Base-by-base conservation (phyloP, 2,113 vertebrate species). In the Xerus inauris region DNA sequence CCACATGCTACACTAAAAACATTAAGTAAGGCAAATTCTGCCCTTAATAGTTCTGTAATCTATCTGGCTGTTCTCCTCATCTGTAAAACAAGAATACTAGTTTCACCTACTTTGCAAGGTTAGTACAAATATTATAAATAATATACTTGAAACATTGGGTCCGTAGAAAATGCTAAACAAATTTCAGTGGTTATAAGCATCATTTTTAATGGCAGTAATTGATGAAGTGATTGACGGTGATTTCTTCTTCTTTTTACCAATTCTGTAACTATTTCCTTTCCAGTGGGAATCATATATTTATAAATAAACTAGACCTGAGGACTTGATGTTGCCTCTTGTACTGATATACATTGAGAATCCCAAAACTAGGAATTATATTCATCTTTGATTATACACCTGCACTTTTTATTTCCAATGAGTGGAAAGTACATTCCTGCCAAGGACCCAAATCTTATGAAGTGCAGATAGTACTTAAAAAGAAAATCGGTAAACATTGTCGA, bases 121-220 rank as follows among this genome's bases (percentile, higher is more conserved):
- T 80, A 51, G 20, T 57, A 64, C 5, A 71, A 87, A 47, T 22
- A 93, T 69, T 84, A 69, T 32, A 93, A 94, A 85, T 91, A 69
- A 38, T 84, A 71, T 88, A 45, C 28, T 35, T 64, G 24, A 89
- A 94, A 47, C 6, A 65, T 22, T 0, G 67, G 9, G 1, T 14
- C 26, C 49, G 38, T 28, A 30, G 20, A n/a, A 67, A 71, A 26
- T 73, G 28, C 20, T 35, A 77, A 77, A 2, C 65, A 54, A 49
- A 84, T 89, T 77, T 6, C 35, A 64, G 4, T 26, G 76, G 6
- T 32, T 76, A 30, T 17, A 24, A 35, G 57, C 54, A 35, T 47
- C 59, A 12, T 69, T 75, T 64, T 14, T 82, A 67, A n/a, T 82
- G 30, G 19, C 65, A 45, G 4, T 72, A 71, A 89, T 64, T 81